Base-by-base conservation (phyloP, 2,888 invertebrate species). In the Prenolepis imparis region DNA sequence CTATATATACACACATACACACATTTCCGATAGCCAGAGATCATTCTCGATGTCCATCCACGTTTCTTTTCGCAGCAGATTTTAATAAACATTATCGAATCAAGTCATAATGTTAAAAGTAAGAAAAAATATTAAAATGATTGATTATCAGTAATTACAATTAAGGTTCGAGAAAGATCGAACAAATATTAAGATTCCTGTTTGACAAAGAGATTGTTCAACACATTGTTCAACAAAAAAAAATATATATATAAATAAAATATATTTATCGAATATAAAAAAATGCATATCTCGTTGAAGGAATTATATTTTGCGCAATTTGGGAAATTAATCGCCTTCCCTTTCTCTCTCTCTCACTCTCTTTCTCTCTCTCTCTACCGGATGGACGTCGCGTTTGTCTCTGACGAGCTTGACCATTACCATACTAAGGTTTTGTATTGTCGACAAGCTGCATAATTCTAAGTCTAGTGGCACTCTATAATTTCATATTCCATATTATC, bases 401-500 rank as follows among this genome's bases (percentile, higher is more conserved):
- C 86, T 81, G 86, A 66, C 84, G 72, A 80, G 88, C 83, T 86
- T 82, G 84, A 85, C 78, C 87, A 86, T 82, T 84, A 63, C 21
- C 68, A 68, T 84, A 81, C 61, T 87, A 84, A 87, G 68, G 68
- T 87, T 86, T 85, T 84, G 83, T 85, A 88, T 84, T 77, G 83
- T 82, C 83, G 36, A 80, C 73, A 83, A 83, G 80, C 57, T 74
- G 73, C 86, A 84, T 85, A 89, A 81, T 36, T 36, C 66, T 84
- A 85, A 80, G 85, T 85, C 74, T 88, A 82, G 66, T 77, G 75
- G 86, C 87, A 84, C 88, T 88, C 74, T 84, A 86, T 88, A 75
- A 87, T 89, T 89, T 89, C 84, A 73, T 83, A 89, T 78, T 87
- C 86, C 82, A 77, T 88, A 84, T 85, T 52, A 89, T 78, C 84